Evolutionary conservation across 2,888 invertebrate genomes (phyloP), one percentile per base, ranked within the genome.

Genomic region (Eudemis profundana): DNA sequence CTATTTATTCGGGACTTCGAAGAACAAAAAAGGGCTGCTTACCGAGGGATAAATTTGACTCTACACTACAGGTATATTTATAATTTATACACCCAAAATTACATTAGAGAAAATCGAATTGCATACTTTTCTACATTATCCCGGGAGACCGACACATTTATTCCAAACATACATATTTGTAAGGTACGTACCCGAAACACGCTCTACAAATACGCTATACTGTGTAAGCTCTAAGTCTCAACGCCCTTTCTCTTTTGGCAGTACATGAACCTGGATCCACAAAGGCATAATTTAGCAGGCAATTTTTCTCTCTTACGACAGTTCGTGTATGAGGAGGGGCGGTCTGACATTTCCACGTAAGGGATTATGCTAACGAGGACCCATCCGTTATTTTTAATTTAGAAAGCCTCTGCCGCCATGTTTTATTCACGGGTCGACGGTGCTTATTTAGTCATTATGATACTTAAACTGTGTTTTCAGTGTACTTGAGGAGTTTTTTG

Each of bases 351-450:
- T 60, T 51, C 29, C 17, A 44, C 40, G 40, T 50, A 49, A 38
- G 51, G 61, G 56, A 63, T 63, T 63, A 63, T 57, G 63, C 21
- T 50, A 56, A 63, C 33, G 47, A 42, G 42, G n/a, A 21, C 29
- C 49, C 33, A 57, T 50, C 40, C 21, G 56, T 63, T 57, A 63
- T 63, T 50, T 63, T 63, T 63, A 63, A 63, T 57, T 50, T 57
- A 61, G 29, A 33, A 57, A 63, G 49, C 50, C 63, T 47, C 47
- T 5, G 38, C 33, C 17, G 33, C 46, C 61, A 38, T 63, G 56
- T 63, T 63, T 63, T 42, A 63, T 63, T 57, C 49, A 63, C 29
- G 44, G 23, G 12, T 42, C 19, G 56, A 17, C 44, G 49, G 49
- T 40, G 42, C 50, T 57, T 50, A 57, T 63, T 56, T 63, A 57